A percentile compares a stretch with the other conserved stretches of the same genome.
These are phyloP conservation scores for Cryptophagus acutangulus DNA, from an alignment of 2,888 invertebrate species.

Conservation along the genomic window DNA sequence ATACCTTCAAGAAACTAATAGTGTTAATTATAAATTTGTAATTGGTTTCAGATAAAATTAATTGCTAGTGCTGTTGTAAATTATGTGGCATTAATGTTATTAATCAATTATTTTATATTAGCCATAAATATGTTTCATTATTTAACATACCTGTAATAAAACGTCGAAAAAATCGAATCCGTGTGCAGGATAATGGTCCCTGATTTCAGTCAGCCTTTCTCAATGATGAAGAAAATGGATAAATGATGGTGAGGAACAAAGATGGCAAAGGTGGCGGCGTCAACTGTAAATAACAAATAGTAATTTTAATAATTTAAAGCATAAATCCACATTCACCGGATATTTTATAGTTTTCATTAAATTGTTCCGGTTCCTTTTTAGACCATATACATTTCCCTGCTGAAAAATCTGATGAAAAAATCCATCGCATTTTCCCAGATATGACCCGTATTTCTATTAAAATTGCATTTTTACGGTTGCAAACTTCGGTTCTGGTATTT, in stretches of 20 bases:
- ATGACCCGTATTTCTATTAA: slow-evolving; percentile 39
- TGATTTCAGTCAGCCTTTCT: no score
- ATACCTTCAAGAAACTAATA: no score
- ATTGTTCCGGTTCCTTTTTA: slow-evolving; percentile 33
- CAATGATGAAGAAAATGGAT: no score
- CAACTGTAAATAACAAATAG: slow-evolving; percentile 33
- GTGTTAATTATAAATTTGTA: no score
- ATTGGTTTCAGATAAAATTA: no score
- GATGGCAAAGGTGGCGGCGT: slow-evolving; percentile 7
- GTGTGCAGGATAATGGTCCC: no score
- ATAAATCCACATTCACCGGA: slow-evolving; percentile 28
- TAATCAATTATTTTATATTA: no score
- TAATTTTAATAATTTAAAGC: slow-evolving; percentile 32
- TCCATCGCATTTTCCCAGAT: slow-evolving; percentile 31
- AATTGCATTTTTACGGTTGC: slow-evolving; percentile 41
- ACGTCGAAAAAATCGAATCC: no score
- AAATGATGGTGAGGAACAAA: slow-evolving; percentile 1
- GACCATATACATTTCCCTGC: slow-evolving; percentile 31
- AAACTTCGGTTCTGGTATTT: slow-evolving; percentile 41
- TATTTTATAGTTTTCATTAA: slow-evolving; percentile 39
- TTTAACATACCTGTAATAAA: no score
- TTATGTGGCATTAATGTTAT: no score
- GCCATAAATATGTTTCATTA: no score
- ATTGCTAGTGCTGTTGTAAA: no score
- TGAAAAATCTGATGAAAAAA: slow-evolving; percentile 36